Evolutionary conservation across 2,797 vertebrate genomes (phyloP).

Genomic region (Characodon lateralis): DNA sequence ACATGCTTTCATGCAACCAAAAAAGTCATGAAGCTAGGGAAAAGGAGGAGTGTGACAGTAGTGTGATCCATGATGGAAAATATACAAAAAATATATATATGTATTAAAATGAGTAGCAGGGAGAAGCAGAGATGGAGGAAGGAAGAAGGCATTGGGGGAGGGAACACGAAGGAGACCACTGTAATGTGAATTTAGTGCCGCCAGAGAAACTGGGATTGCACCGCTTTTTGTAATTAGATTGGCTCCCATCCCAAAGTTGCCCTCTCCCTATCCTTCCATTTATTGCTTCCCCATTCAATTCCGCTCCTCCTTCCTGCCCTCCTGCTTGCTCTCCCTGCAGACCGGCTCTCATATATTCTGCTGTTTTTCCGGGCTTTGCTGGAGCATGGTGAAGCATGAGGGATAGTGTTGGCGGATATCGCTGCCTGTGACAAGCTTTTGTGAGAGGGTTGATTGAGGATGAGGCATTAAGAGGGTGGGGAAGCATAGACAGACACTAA

Average conservation of each 20-base stretch:
- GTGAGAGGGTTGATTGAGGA: constrained; percentile 58
- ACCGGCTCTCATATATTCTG: constrained; percentile 68
- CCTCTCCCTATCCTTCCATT: constrained; percentile 42
- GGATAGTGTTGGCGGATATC: constrained; percentile 50
- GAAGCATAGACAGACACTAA: constrained; percentile 19
- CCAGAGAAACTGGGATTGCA: constrained; percentile 78
- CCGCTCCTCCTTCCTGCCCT: constrained; percentile 33
- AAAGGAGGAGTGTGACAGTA: constrained; percentile 15
- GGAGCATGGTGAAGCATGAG: constrained; percentile 67
- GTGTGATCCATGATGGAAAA: constrained; percentile 35
- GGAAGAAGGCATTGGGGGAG: constrained; percentile 44
- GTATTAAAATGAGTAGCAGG: constrained; percentile 22
- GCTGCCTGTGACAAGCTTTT: constrained; percentile 50
- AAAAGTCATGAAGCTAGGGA: constrained; percentile 33
- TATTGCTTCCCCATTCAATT: constrained; percentile 63
- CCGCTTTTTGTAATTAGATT: constrained; percentile 88
- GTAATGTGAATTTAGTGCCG: constrained; percentile 83
- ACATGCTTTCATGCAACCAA: constrained; percentile 31
- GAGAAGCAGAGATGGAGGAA: constrained; percentile 44
- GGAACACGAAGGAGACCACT: constrained; percentile 63
- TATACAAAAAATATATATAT: constrained; percentile 23
- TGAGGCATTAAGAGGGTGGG: constrained; percentile 61
- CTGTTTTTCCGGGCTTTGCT: constrained; percentile 74
- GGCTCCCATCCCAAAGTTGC: constrained; percentile 84
- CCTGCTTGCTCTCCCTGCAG: constrained; percentile 46